These are phyloP conservation scores for Drosophila tripunctata DNA, from an alignment of 2,888 invertebrate species.

Conservation along the genomic window DNA sequence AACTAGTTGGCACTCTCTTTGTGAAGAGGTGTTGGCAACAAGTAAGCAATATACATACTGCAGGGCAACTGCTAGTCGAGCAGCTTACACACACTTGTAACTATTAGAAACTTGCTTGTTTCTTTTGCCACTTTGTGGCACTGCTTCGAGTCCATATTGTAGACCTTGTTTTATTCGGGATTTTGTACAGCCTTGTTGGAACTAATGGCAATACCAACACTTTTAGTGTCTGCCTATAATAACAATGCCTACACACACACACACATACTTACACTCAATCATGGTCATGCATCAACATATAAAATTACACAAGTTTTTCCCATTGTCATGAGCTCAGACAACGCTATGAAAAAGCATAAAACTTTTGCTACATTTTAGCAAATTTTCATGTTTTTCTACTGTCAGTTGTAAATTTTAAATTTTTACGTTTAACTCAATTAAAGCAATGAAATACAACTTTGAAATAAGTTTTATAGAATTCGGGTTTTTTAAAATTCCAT, in stretches of 20 bases:
- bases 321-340: constrained; percentile 19
- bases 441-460: neutral
- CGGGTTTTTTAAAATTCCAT: too few species aligned
- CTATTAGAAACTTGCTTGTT: neutral
- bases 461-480: too few species aligned
- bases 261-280: constrained; percentile 3
- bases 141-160: constrained; percentile 29
- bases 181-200: constrained; percentile 60
- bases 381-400: too few species aligned
- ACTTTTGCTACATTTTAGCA: neutral
- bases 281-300: constrained; percentile 55
- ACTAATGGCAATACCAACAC: constrained; percentile 72
- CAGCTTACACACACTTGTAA: neutral
- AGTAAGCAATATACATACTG: too few species aligned
- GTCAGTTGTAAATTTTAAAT: neutral
- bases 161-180: constrained; percentile 18
- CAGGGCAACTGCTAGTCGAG: neutral
- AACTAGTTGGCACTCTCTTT: neutral
- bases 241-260: constrained; percentile 45
- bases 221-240: constrained; percentile 59
- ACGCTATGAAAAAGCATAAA: constrained; percentile 3
- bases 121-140: constrained; percentile 18
- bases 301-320: constrained; percentile 57
- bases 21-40: neutral
- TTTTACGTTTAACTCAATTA: constrained; percentile 1